These are phyloP conservation scores for Moxostoma hubbsi DNA, from an alignment of 2,797 vertebrate genomes.

Conservation along the genomic window DNA sequence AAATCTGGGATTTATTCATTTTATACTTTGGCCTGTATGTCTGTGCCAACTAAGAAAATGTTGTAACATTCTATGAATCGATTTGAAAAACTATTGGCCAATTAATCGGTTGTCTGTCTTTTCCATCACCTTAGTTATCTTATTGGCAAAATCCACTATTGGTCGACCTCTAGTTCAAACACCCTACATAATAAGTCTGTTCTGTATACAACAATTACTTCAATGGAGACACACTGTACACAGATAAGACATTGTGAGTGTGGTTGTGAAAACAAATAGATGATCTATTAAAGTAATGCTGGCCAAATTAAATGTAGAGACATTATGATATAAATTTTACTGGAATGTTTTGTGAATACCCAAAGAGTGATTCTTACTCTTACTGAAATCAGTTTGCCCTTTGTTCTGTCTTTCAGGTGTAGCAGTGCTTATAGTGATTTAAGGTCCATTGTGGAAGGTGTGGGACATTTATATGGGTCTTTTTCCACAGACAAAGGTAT, in stretches of 20 bases:
- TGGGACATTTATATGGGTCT: slow-evolving; percentile 21
- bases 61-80: too few relatives aligned
- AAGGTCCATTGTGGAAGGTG: slow-evolving; percentile 6
- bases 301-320: slow-evolving; percentile 49
- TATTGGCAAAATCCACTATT: too few relatives aligned
- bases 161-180: neutral
- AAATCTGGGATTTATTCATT: too few relatives aligned
- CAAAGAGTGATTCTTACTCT: neutral
- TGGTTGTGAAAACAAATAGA: slow-evolving; percentile 30
- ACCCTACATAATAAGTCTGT: slow-evolving; percentile 10
- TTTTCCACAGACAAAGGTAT: slow-evolving; percentile 15
- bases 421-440: neutral
- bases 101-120: too few relatives aligned
- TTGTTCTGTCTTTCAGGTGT: slow-evolving; percentile 15
- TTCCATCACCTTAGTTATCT: too few relatives aligned
- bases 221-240: slow-evolving; percentile 17
- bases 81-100: too few relatives aligned
- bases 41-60: too few relatives aligned
- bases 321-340: slow-evolving; percentile 41
- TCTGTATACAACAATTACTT: neutral
- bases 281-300: slow-evolving; percentile 7
- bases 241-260: slow-evolving; percentile 9
- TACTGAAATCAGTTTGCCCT: neutral
- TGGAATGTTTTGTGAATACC: slow-evolving; percentile 3
- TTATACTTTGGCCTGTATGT: too few relatives aligned